Evolutionary conservation across 2,888 invertebrate species (phyloP), one percentile per base, ranked within the genome.

Genomic region (Tipula vernalis): DNA sequence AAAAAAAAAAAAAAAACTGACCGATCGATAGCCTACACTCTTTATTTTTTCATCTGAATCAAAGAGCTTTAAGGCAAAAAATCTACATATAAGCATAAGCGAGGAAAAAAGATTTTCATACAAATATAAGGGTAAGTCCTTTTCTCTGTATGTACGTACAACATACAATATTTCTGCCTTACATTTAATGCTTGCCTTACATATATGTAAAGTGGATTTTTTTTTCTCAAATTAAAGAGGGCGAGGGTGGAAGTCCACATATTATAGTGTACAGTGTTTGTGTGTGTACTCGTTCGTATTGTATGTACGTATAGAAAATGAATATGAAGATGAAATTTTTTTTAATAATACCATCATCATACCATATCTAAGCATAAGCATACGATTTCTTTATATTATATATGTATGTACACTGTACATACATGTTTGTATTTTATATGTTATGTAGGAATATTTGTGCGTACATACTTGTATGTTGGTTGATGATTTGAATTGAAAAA

Each of bases 11-110:
- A 71, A 57, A 57, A 57, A 57, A 18, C 71, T 71, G 71, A 71
- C 71, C 71, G 71, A 71, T 71, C 71, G 71, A 71, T 71, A 71
- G 71, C 71, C 71, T 71, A 71, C 71, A 71, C 71, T 71, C 71
- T 71, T 71, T 71, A 28, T 71, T 71, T 71, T 71, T 71, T 71
- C 71, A 71, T 71, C 71, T 71, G 71, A 71, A 71, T 71, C 71
- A 71, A 71, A 71, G 71, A 71, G 71, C 71, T 71, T 71, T 71
- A 71, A 71, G 71, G 71, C 71, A 71, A 71, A 71, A 71, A 71
- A 71, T 71, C 71, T 71, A 71, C 71, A 71, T 71, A 71, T 71
- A 71, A 28, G 71, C 71, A 71, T 18, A 71, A 71, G 71, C 71
- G 71, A 71, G 71, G 71, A 71, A 71, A 71, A 18, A 71, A 71